Base-by-base conservation (phyloP, 2,888 invertebrate species). In the Microchrysa polita region DNA sequence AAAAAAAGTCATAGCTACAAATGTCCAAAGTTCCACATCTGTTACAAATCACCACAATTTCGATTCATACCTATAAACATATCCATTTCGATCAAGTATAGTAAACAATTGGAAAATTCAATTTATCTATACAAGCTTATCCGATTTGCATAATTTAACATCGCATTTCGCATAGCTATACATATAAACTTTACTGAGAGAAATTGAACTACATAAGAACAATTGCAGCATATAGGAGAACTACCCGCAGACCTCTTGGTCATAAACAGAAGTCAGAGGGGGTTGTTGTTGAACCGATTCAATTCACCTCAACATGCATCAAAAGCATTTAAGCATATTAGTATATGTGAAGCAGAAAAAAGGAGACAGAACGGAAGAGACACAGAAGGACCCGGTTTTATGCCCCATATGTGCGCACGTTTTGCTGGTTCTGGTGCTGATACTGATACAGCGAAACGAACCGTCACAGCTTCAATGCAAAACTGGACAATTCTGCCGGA, bases 71-170 rank as follows among this genome's bases (percentile, higher is more conserved):
- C n/a, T n/a, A n/a, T n/a, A n/a, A n/a, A n/a, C 55, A 27, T 69
- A 69, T 69, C 69, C 55, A 69, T 34, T 69, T 57, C 69, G 40
- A 69, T 69, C 69, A 23, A 69, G 69, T 57, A n/a, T n/a, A 55
- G 69, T 69, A 69, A 69, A 69, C 69, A 69, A 69, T 69, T 69
- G 57, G 42, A 69, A 69, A 69, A 69, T 69, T 69, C 69, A 69
- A 69, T 69, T 69, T 69, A 69, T 69, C 69, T 57, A 69, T 55
- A 42, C 40, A 69, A 69, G 69, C 69, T 69, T 69, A 69, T 69
- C 69, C 55, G 69, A 69, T 69, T 69, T 69, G 55, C 69, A 69
- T 69, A 69, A 69, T 69, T 69, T 69, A 69, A 55, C 69, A 42
- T 55, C 23, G 40, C n/a, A n/a, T n/a, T n/a, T n/a, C n/a, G n/a